Base-by-base conservation (phyloP, 2,797 vertebrate species). In the Danio albolineatus region DNA sequence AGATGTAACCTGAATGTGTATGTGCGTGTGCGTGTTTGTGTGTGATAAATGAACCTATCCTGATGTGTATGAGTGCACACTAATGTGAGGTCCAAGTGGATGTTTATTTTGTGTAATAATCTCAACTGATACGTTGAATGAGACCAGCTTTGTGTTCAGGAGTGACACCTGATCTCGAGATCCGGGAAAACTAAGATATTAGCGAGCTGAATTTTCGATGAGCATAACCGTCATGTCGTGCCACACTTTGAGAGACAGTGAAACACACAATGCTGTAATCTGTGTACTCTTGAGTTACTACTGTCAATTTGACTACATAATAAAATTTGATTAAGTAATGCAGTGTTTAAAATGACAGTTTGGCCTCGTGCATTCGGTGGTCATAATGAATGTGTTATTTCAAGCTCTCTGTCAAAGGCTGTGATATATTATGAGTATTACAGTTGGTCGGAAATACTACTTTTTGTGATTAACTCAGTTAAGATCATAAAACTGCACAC, bases 221-320 rank as follows among this genome's bases (percentile, higher is more conserved):
- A 87, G 83, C 76, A 84, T 81, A 79, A 84, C 82, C 81, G 36
- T 75, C 83, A 79, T 82, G 67, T 86, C 84, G 78, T 78, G 82
- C 53, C 86, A 86, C 85, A 86, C 74, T 81, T 71, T 82, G 78
- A 82, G 80, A 82, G 80, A 87, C 83, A 84, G 86, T 19, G 86
- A 88, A 90, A 88, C 85, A 89, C 86, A 85, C 83, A 61, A 82
- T 85, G 90, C 88, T 90, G 88, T 89, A 86, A 86, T 89, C 86
- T 91, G 89, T 91, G 89, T 92, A 85, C 86, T 80, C 87, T 91
- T 92, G 86, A 92, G 91, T 92, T 92, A 92, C 91, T 88, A 89
- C 87, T 93, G 92, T 93, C 88, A 88, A 90, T 94, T 93, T 93
- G 90, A 92, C 90, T 93, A 94, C 91, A 90, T 92, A 93, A 80